A percentile compares a stretch with the other conserved stretches of the same genome.
Conservation (phyloP, 2,888 invertebrate genomes). For the Eulithis testata region DNA sequence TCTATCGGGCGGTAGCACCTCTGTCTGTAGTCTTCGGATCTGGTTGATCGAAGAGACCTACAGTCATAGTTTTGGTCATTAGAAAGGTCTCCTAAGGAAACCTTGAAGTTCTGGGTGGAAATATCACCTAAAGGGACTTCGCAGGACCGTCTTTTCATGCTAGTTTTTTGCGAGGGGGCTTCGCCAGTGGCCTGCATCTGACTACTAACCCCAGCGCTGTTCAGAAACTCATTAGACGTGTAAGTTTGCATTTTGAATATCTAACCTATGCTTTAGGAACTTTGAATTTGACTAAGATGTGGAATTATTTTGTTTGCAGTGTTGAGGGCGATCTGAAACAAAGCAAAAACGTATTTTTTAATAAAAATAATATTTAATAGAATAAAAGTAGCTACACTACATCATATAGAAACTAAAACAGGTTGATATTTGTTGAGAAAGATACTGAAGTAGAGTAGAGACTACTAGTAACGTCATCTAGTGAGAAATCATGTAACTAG, state of each 20-base stretch:
- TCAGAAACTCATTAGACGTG: slow-evolving; percentile 77
- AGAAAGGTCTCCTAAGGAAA: slow-evolving; percentile 75
- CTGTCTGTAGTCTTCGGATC: slow-evolving; percentile 69
- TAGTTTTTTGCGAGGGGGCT: slow-evolving; percentile 75
- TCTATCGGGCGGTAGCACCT: slow-evolving; percentile 74
- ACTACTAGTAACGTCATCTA: slow-evolving; percentile 16
- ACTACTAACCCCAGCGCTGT: slow-evolving; percentile 78
- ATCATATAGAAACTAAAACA: no score
- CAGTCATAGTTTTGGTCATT: slow-evolving; percentile 71
- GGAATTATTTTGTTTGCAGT: slow-evolving; percentile 74
- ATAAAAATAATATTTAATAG: no score
- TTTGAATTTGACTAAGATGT: slow-evolving; percentile 74
- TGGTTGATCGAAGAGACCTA: slow-evolving; percentile 67
- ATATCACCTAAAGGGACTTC: slow-evolving; percentile 79
- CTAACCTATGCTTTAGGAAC: slow-evolving; percentile 68
- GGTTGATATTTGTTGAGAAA: no score
- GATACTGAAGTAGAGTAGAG: background rate
- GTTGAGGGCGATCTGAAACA: slow-evolving; percentile 71
- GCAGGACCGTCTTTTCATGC: slow-evolving; percentile 78
- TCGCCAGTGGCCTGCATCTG: slow-evolving; percentile 81
- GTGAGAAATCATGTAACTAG: slow-evolving; percentile 2
- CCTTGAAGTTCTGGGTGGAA: slow-evolving; percentile 76
- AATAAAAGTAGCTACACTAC: no score
- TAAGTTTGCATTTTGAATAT: slow-evolving; percentile 68
- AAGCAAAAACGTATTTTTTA: slow-evolving; percentile 44